These are phyloP conservation scores for Nesoenas mayeri DNA, from an alignment of 2,113 vertebrate genomes.

Conservation along the genomic window DNA sequence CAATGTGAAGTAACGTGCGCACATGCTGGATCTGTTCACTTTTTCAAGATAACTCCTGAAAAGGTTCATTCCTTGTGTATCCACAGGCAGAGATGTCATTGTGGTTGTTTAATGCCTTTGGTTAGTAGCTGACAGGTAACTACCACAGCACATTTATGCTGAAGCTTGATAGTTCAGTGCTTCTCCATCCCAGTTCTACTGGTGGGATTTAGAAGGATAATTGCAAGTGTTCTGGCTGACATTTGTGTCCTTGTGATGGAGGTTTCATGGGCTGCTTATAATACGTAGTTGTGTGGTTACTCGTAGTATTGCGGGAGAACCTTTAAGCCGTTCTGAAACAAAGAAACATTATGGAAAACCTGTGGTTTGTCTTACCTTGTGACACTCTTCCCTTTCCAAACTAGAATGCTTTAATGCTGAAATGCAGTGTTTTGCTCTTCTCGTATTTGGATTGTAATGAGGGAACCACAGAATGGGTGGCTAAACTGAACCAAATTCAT, in stretches of 20 bases:
- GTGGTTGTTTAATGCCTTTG: background rate
- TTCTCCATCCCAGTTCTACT: background rate
- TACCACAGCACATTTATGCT: background rate
- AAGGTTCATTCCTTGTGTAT: background rate
- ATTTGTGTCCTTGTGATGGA: background rate
- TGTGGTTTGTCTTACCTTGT: background rate
- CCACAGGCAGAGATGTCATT: background rate
- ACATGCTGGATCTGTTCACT: background rate
- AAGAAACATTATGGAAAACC: background rate
- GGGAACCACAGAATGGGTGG: background rate
- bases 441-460: background rate
- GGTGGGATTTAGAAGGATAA: background rate
- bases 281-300: background rate
- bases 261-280: background rate
- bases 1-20: background rate
- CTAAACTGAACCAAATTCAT: background rate
- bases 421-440: background rate
- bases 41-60: background rate
- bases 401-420: background rate
- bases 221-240: background rate
- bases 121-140: background rate
- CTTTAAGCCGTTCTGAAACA: background rate
- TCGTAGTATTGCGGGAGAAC: background rate
- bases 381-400: background rate
- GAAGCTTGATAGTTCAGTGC: background rate